Evolutionary conservation across 2,888 invertebrate genomes (phyloP), one percentile per base, ranked within the genome.

Genomic region (Galeruca laticollis): DNA sequence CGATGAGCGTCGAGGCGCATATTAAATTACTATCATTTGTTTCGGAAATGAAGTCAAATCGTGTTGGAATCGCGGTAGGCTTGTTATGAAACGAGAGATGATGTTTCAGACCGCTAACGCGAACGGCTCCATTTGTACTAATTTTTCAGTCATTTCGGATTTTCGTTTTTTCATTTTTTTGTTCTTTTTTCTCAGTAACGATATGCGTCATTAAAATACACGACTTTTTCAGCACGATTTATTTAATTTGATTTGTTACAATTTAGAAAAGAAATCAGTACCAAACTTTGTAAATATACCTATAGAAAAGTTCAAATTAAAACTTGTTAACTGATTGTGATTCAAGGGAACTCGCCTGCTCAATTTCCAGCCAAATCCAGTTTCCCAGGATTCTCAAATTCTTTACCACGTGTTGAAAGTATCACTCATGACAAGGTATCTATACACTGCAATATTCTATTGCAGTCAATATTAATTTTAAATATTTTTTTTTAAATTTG

Each of bases 1-100:
- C 78, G 82, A 82, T 82, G 79, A 80, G 77, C 80, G 79, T 79
- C 72, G 72, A 73, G 76, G 71, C 74, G 78, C 81, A 83, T 83
- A 85, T 84, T 80, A 85, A 85, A 86, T 85, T 86, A 84, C 85
- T 83, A 84, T 86, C 84, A 85, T 85, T 86, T 85, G 85, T 85
- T 84, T 85, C 84, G 84, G 84, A 85, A 86, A 86, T 85, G 84
- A 85, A 84, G 79, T 81, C 80, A 76, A 67, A 81, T 83, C 85
- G 85, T 85, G 85, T 83, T 81, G 79, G 82, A 82, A 83, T 84
- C 83, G 84, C 84, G 84, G 84, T 83, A 79, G 80, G 84, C 84
- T 84, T 82, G 84, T 85, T 85, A 84, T 47, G 52, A 40, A 62
- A 62, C 49, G 70, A 66, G 69, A 69, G 57, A 51, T 63, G 60